Evolutionary conservation across 2,888 invertebrate genomes (phyloP), one percentile per base, ranked within the genome.

Genomic region (Kryphioiulus occultus): DNA sequence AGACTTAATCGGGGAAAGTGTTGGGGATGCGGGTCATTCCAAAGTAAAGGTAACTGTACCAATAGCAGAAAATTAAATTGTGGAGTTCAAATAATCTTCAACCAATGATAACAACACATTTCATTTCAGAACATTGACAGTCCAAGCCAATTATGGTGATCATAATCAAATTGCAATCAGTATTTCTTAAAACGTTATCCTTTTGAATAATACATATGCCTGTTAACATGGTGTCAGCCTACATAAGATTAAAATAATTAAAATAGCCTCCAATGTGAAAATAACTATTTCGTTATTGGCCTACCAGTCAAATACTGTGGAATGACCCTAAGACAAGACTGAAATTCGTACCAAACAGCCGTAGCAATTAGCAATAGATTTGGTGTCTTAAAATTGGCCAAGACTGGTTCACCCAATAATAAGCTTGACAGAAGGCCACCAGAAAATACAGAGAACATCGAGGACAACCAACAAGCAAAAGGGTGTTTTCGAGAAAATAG

Each of bases 371-470:
- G 92, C 26, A 99, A 94, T 92, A 98, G 97, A 90, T 97, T 96
- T 88, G 98, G 97, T 92, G 98, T 97, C 93, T 99, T 99, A 89
- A 99, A 94, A 32, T 98, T 98, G 39, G 97, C 97, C 89, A 99
- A 94, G 90, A 98, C 95, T 15, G 99, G 98, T 93, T 99, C 99
- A 53, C 99, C 98, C 88, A 99, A 94, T 90, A 99, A 94, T 87
- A 97, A 96, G 92, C 98, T 98, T 91, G 97, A 97, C 89, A 99
- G 94, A 95, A 99, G 97, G 90, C 97, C 97, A 89, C 99, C 98
- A 89, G 99, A 97, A 93, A 99, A 99, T 91, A 99, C 98, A 89
- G 98, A 96, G 91, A 99, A 93, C 98, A 99, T 99, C 88, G 97
- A 98, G 83, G 99, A 98, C 89, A 99, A 93, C 99, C 99, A 99